phyloP scores from a whole-genome alignment of 2,113 vertebrate species.

The Triplophysa rosa region DNA sequence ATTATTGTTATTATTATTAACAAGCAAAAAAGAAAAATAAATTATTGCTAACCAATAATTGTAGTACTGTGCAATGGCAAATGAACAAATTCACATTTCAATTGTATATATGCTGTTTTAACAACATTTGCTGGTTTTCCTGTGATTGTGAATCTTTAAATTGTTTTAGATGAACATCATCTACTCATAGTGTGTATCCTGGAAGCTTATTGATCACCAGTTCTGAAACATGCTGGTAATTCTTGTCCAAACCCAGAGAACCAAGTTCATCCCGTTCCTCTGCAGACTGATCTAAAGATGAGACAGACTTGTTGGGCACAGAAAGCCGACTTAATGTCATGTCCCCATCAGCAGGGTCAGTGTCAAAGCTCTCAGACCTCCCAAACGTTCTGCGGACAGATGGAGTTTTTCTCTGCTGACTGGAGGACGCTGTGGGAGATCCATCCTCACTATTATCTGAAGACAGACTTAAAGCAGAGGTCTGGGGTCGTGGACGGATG shows the following conservation, averaged over 20 bases:
- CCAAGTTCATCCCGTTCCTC: conserved; percentile 69
- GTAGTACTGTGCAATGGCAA: too few species aligned
- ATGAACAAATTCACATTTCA: too few species aligned
- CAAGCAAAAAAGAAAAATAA: too few species aligned
- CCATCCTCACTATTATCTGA: conserved; percentile 58
- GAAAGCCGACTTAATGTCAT: conserved; percentile 59
- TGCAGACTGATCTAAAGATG: conserved; percentile 60
- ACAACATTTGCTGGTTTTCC: background rate
- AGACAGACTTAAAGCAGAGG: conserved; percentile 59
- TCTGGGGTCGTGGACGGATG: conserved; percentile 60
- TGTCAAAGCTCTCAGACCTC: conserved; percentile 43
- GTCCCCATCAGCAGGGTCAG: conserved; percentile 61
- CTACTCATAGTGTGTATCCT: conserved; percentile 84
- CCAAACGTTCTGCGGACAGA: conserved; percentile 42
- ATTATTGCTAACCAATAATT: too few species aligned
- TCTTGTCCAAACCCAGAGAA: conserved; percentile 69
- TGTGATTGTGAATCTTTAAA: too few species aligned
- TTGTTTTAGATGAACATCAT: background rate
- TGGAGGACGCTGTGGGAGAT: conserved; percentile 39
- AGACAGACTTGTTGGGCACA: conserved; percentile 57
- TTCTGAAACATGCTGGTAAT: conserved; percentile 83
- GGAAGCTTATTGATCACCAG: conserved; percentile 84
- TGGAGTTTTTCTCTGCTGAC: conserved; percentile 23
- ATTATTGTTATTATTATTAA: too few species aligned
- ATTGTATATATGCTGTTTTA: too few species aligned